Evolutionary conservation across 2,888 invertebrate genomes (phyloP).

Genomic region (Cloeon dipterum): DNA sequence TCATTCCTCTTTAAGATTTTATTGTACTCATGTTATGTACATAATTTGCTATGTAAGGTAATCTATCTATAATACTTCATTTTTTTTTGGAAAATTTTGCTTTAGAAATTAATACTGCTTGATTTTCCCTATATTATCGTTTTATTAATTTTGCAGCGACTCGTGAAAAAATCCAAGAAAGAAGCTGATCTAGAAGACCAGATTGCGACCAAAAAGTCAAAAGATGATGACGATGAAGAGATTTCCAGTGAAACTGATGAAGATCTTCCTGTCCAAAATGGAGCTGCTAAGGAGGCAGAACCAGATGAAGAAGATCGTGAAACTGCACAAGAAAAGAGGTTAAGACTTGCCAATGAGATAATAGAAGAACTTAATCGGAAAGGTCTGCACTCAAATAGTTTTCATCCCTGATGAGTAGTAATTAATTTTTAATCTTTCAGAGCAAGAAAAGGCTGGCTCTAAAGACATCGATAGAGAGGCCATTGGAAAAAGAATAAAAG

Average conservation of each 20-base stretch:
- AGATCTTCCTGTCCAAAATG: constrained; percentile 12
- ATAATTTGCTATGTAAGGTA: too few relatives aligned
- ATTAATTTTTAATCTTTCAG: too few relatives aligned
- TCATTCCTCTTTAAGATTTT: too few relatives aligned
- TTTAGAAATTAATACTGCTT: too few relatives aligned
- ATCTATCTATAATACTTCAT: too few relatives aligned
- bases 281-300: constrained; percentile 10
- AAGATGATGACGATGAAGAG: constrained; percentile 15
- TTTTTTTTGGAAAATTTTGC: too few relatives aligned
- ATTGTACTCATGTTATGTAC: too few relatives aligned
- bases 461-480: constrained; percentile 36
- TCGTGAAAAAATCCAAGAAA: constrained; percentile 1
- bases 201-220: constrained; percentile 4
- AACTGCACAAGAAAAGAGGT: constrained; percentile 73
- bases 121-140: too few relatives aligned
- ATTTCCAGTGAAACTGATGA: constrained; percentile 30
- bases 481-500: constrained; percentile 51
- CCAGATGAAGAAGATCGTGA: constrained; percentile 23
- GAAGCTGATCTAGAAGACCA: neutral
- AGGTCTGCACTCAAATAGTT: neutral
- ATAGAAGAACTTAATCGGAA: neutral
- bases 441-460: constrained; percentile 39
- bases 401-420: too few relatives aligned
- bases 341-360: constrained; percentile 55
- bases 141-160: neutral